Evolutionary conservation across 1,140 invertebrate genomes (phyloP).

Genomic region (Matsumurasca onukii): DNA sequence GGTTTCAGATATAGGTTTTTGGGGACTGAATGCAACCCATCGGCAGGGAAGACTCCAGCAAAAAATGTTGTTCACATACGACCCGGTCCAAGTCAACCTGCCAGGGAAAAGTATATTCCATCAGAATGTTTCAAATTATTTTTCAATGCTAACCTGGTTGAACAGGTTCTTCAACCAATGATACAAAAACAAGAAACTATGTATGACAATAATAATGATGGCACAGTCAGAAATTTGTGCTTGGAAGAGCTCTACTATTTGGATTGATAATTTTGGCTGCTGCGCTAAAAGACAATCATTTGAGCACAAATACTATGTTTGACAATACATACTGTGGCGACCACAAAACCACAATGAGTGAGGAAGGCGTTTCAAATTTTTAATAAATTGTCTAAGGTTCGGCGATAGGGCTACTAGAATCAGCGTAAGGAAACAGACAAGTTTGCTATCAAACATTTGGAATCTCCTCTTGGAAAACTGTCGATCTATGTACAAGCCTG

Average conservation of each 20-base stretch:
- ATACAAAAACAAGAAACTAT: slow-evolving; percentile 26
- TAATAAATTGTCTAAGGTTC: slow-evolving; percentile 46
- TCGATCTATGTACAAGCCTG: slow-evolving; percentile 40
- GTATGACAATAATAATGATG: slow-evolving; percentile 20
- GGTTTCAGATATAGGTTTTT: background rate
- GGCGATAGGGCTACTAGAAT: slow-evolving; percentile 43
- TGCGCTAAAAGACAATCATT: slow-evolving; percentile 41
- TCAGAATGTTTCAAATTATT: slow-evolving; percentile 30
- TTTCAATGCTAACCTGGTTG: slow-evolving; percentile 20
- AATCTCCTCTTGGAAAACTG: slow-evolving; percentile 41
- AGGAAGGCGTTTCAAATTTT: slow-evolving; percentile 46
- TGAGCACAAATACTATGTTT: slow-evolving; percentile 40
- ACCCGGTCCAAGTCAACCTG: background rate
- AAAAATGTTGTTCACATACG: slow-evolving; percentile 26
- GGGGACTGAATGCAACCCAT: background rate
- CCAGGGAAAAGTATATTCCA: slow-evolving; percentile 24
- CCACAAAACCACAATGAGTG: slow-evolving; percentile 42
- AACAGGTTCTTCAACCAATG: slow-evolving; percentile 27
- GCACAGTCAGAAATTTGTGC: background rate
- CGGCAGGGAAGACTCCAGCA: slow-evolving; percentile 23
- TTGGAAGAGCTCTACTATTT: slow-evolving; percentile 38
- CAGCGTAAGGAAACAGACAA: slow-evolving; percentile 35
- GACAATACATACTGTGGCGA: slow-evolving; percentile 37
- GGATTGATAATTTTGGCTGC: slow-evolving; percentile 39
- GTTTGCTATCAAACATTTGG: slow-evolving; percentile 41